Conservation (phyloP, 2,113 vertebrate species). For the Cephalopholis sonnerati region DNA sequence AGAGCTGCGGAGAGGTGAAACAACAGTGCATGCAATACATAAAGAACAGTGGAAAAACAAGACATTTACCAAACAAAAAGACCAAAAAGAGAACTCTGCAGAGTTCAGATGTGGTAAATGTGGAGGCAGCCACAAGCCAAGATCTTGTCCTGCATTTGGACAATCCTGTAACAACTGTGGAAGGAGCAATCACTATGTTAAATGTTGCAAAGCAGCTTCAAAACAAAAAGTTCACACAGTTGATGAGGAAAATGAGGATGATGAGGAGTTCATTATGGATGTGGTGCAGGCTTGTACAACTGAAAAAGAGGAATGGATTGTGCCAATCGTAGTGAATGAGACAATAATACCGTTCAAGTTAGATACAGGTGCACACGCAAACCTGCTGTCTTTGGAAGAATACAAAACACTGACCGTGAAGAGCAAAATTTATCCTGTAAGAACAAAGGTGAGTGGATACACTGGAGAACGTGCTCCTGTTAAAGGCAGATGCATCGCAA, state of each 20-base stretch:
- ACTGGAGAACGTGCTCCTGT: too few species aligned
- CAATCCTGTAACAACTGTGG: neutral
- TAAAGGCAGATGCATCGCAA: too few species aligned
- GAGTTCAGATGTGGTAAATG: conserved; percentile 14
- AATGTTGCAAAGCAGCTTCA: neutral
- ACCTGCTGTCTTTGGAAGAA: too few species aligned
- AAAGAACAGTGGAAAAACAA: too few species aligned
- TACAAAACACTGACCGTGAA: too few species aligned
- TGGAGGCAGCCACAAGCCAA: conserved; percentile 10
- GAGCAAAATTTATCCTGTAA: too few species aligned
- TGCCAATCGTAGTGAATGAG: neutral
- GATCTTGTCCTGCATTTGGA: neutral
- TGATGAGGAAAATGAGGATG: neutral
- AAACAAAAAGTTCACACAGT: neutral
- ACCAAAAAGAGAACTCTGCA: neutral
- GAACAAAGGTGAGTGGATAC: too few species aligned
- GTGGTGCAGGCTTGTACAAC: neutral
- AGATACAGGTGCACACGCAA: too few species aligned
- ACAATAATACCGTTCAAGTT: too few species aligned
- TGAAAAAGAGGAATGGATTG: conserved; percentile 8
- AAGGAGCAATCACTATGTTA: neutral
- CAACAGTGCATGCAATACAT: too few species aligned
- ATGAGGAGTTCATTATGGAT: neutral
- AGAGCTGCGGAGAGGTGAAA: conserved; percentile 3
- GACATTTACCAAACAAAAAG: neutral